Evolutionary conservation across 2,888 invertebrate genomes (phyloP).

Genomic region (Toxonevra muliebris): DNA sequence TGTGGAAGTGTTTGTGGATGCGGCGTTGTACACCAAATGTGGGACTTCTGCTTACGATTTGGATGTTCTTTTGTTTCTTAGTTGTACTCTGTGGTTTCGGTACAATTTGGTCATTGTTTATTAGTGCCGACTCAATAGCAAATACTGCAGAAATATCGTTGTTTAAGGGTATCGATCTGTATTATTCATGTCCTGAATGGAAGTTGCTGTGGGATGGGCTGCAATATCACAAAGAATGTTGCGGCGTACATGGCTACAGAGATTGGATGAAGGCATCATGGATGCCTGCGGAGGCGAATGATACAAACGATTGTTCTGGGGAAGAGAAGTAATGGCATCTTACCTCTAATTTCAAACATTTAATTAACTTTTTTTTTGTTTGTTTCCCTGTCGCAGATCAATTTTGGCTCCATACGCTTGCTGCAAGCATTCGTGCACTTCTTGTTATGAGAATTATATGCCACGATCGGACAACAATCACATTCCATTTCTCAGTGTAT

Average conservation of each 20-base stretch:
- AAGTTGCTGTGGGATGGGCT: slow-evolving; percentile 61
- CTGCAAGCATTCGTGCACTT: slow-evolving; percentile 44
- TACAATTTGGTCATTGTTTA: slow-evolving; percentile 49
- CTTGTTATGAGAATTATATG: slow-evolving; percentile 43
- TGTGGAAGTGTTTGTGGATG: slow-evolving; percentile 55
- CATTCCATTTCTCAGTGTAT: slow-evolving; percentile 45
- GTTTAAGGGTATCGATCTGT: slow-evolving; percentile 57
- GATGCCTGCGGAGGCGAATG: slow-evolving; percentile 44
- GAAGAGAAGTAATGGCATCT: too few relatives aligned
- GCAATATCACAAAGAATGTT: slow-evolving; percentile 58
- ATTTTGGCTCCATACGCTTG: slow-evolving; percentile 57
- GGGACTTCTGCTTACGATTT: slow-evolving; percentile 46
- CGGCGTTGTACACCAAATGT: slow-evolving; percentile 52
- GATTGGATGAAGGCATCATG: slow-evolving; percentile 61
- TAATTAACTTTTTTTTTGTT: not conserved
- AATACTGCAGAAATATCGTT: slow-evolving; percentile 50
- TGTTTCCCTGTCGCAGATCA: slow-evolving; percentile 25
- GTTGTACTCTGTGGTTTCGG: slow-evolving; percentile 51
- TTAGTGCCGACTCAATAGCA: slow-evolving; percentile 44
- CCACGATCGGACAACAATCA: slow-evolving; percentile 29
- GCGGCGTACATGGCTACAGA: slow-evolving; percentile 57
- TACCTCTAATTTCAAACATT: too few relatives aligned
- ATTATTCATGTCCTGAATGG: slow-evolving; percentile 60
- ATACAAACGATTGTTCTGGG: not conserved
- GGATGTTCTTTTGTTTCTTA: slow-evolving; percentile 54